phyloP scores from a whole-genome alignment of 2,797 vertebrate genomes.

The Bradypus variegatus region DNA sequence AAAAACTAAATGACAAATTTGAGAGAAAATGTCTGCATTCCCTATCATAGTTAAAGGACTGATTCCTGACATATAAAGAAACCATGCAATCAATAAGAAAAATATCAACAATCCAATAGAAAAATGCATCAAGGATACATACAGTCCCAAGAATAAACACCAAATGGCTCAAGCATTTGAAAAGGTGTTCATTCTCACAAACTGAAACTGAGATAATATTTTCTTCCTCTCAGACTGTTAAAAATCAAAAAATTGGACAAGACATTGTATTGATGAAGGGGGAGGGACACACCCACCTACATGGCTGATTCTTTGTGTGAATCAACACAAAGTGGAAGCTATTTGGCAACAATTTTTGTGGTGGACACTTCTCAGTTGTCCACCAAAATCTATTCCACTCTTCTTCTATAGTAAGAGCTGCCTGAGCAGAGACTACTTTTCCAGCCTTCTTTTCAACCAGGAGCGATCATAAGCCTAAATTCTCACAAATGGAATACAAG shows the following conservation, averaged over 20 bases:
- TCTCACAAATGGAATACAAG: not conserved
- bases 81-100: not conserved
- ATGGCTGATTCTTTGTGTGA: not conserved
- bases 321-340: not conserved
- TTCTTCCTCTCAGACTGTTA: not conserved
- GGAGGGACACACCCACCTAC: not conserved
- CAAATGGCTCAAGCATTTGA: not conserved
- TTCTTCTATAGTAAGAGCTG: not conserved
- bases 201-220: too few species aligned
- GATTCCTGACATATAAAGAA: not conserved
- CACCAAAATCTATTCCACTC: not conserved
- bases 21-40: not conserved
- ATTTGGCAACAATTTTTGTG: not conserved
- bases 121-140: not conserved
- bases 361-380: not conserved
- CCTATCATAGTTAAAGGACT: not conserved
- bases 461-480: not conserved
- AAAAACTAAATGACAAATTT: not conserved
- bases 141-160: not conserved
- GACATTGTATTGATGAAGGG: not conserved
- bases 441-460: not conserved
- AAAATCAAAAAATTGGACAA: too few species aligned
- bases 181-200: not conserved
- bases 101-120: not conserved
- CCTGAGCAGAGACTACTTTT: not conserved